Conservation (phyloP, 2,888 invertebrate species). For the Hypena proboscidalis region DNA sequence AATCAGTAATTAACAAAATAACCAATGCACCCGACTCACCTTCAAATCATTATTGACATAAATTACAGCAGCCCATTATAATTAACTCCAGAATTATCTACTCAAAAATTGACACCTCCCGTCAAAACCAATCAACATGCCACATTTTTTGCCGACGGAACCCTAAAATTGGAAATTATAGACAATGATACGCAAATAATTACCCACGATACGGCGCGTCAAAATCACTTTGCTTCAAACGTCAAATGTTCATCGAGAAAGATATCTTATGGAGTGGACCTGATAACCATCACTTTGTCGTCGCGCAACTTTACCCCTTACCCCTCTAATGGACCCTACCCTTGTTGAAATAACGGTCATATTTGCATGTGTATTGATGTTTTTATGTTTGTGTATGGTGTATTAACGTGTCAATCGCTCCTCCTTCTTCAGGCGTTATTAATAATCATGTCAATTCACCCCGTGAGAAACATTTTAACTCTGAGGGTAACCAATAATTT, state of each 20-base stretch:
- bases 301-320: conserved; percentile 48
- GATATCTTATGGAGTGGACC: conserved; percentile 63
- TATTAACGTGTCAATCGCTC: conserved; percentile 82
- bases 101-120: conserved; percentile 29
- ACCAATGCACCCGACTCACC: too few relatives aligned
- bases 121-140: conserved; percentile 42
- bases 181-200: conserved; percentile 75
- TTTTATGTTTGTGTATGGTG: conserved; percentile 48
- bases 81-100: conserved; percentile 32
- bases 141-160: conserved; percentile 32
- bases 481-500: conserved; percentile 74
- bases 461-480: conserved; percentile 80
- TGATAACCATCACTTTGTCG: conserved; percentile 65
- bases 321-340: conserved; percentile 23
- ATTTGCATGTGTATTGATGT: conserved; percentile 22
- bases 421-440: conserved; percentile 70
- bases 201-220: conserved; percentile 67
- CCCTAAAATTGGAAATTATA: conserved; percentile 47
- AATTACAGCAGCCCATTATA: conserved; percentile 2
- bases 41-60: too few relatives aligned
- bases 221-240: conserved; percentile 77
- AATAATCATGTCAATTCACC: conserved; percentile 78
- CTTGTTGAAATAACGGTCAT: conserved; percentile 20
- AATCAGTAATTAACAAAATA: too few relatives aligned
- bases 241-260: conserved; percentile 58